Evolutionary conservation across 2,113 vertebrate species (phyloP).

Genomic region (Lamprotornis superbus): DNA sequence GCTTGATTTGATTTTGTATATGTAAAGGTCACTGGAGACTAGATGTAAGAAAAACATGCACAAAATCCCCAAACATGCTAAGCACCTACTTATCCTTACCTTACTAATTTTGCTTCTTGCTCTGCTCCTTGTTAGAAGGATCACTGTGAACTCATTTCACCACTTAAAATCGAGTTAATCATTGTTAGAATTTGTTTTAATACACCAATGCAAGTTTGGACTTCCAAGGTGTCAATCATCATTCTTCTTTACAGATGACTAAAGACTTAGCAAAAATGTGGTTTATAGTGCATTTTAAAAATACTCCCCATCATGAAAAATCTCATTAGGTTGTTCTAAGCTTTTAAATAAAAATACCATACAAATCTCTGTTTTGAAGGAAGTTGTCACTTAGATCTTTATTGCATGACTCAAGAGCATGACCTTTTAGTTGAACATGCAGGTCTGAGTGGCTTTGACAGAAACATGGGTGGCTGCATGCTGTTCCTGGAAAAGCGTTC

Average conservation of each 20-base stretch:
- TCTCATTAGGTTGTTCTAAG: background rate
- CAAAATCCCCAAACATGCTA: background rate
- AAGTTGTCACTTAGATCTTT: background rate
- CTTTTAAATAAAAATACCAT: background rate
- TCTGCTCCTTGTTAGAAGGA: background rate
- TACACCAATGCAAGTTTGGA: background rate
- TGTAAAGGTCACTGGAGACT: background rate
- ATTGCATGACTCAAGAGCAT: background rate
- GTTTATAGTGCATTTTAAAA: background rate
- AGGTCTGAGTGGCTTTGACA: background rate
- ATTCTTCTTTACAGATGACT: background rate
- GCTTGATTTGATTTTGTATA: background rate
- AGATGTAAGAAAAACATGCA: background rate
- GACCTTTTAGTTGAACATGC: background rate
- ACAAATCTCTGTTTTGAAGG: background rate
- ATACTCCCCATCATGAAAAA: background rate
- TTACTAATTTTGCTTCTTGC: background rate
- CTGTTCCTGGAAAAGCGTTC: background rate
- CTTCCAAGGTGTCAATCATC: background rate
- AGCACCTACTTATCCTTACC: background rate
- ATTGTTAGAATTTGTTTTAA: background rate
- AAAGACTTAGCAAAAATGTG: background rate
- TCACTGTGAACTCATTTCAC: background rate
- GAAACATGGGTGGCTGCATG: background rate
- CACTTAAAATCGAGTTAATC: background rate